Percentiles rank a stretch among this genome's conserved stretches.
These are phyloP conservation scores for Eublepharis macularius DNA, from an alignment of 2,113 vertebrate genomes.

Conservation along the genomic window DNA sequence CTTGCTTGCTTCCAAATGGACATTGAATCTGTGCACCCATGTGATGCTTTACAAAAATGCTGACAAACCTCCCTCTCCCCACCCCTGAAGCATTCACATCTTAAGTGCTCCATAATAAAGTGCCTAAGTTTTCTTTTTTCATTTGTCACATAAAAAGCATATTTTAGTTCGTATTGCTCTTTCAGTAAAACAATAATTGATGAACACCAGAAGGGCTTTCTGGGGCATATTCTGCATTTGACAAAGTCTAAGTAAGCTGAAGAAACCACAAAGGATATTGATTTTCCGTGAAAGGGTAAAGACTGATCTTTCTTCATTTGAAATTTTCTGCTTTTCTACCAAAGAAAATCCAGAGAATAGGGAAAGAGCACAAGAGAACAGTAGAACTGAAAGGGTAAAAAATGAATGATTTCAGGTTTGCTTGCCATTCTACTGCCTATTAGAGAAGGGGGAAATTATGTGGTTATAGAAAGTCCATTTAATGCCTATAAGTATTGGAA, in stretches of 20 bases:
- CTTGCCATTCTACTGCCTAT: background rate
- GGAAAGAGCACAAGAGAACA: slow-evolving; percentile 7
- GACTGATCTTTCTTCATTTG: slow-evolving; percentile 51
- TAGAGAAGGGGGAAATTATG: background rate
- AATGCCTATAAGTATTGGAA: slow-evolving; percentile 17
- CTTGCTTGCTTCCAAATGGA: slow-evolving; percentile 25
- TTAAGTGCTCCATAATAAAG: slow-evolving; percentile 43
- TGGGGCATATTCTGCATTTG: slow-evolving; percentile 35
- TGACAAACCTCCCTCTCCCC: slow-evolving; percentile 13
- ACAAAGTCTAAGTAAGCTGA: slow-evolving; percentile 49
- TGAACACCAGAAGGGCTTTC: slow-evolving; percentile 52
- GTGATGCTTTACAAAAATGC: background rate
- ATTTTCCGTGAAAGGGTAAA: slow-evolving; percentile 50
- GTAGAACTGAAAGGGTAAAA: background rate
- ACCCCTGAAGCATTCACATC: slow-evolving; percentile 19
- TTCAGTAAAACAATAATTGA: slow-evolving; percentile 58
- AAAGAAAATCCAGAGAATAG: slow-evolving; percentile 29
- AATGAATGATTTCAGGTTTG: background rate
- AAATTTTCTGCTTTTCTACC: slow-evolving; percentile 47
- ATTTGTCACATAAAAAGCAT: slow-evolving; percentile 54
- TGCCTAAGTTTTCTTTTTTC: slow-evolving; percentile 38
- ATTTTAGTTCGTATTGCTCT: slow-evolving; percentile 35
- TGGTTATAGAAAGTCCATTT: background rate
- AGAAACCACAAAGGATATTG: slow-evolving; percentile 49
- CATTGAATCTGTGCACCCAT: background rate